phyloP scores from a whole-genome alignment of 2,888 invertebrate species.

The Drosophila niveifrons region DNA sequence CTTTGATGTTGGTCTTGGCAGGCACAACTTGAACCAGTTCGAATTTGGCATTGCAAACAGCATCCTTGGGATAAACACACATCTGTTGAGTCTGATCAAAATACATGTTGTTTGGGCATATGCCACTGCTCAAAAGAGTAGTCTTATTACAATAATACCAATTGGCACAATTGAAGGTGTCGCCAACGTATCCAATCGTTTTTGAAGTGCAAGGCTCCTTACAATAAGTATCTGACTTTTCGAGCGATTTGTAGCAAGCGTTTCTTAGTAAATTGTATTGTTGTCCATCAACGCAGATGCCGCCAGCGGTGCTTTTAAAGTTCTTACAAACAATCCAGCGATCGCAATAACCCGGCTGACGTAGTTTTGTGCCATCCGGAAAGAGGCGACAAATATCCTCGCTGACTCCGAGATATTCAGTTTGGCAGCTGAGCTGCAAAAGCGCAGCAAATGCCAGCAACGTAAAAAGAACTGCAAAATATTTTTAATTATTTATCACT shows the following conservation, averaged over 20 bases:
- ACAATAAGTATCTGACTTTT: slow-evolving; percentile 65
- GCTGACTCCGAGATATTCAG: slow-evolving; percentile 39
- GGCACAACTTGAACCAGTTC: slow-evolving; percentile 73
- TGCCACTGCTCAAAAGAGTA: slow-evolving; percentile 21
- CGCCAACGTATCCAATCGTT: slow-evolving; percentile 60
- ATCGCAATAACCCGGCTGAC: slow-evolving; percentile 75
- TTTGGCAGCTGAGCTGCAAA: slow-evolving; percentile 49
- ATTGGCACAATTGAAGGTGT: slow-evolving; percentile 68
- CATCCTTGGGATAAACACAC: slow-evolving; percentile 65
- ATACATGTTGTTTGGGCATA: slow-evolving; percentile 52
- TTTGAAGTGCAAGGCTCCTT: slow-evolving; percentile 48
- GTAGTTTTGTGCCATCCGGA: slow-evolving; percentile 61
- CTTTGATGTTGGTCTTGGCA: slow-evolving; percentile 35
- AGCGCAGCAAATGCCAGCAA: slow-evolving; percentile 34
- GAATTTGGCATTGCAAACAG: slow-evolving; percentile 58
- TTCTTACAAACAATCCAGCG: slow-evolving; percentile 63
- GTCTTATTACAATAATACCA: slow-evolving; percentile 69
- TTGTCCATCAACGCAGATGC: slow-evolving; percentile 4
- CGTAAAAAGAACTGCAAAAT: slow-evolving; percentile 36
- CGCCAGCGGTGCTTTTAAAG: slow-evolving; percentile 11
- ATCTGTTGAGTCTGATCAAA: slow-evolving; percentile 51
- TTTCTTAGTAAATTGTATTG: slow-evolving; percentile 31
- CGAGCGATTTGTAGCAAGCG: slow-evolving; percentile 17
- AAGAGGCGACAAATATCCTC: slow-evolving; percentile 76
- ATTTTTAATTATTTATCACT: not conserved